A percentile compares a stretch with the other conserved stretches of the same genome.
Evolutionary conservation across 1,140 invertebrate genomes (phyloP).

Genomic region (Calliphora vicina): DNA sequence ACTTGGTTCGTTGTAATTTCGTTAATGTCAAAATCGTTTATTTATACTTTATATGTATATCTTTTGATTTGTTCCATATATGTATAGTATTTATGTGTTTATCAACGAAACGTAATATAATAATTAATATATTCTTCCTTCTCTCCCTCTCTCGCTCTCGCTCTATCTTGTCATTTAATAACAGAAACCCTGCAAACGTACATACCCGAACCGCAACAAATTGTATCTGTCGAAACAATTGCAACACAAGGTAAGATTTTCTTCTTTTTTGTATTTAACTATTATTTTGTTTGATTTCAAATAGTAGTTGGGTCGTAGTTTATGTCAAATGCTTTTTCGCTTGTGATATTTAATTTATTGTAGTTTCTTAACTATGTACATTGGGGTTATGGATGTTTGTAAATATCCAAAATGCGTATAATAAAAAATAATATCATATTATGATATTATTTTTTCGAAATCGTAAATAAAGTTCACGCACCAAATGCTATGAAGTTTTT

Average conservation of each 20-base stretch:
- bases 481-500: too few relatives aligned
- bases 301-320: not conserved
- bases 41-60: not conserved
- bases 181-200: conserved; percentile 13
- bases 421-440: too few relatives aligned
- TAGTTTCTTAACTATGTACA: not conserved
- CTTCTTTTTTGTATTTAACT: not conserved
- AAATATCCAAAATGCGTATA: too few relatives aligned
- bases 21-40: not conserved
- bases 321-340: not conserved
- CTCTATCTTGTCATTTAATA: not conserved
- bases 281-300: not conserved
- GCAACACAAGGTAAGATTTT: conserved; percentile 25
- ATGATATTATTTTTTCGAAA: too few relatives aligned
- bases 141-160: not conserved
- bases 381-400: too few relatives aligned
- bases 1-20: not conserved
- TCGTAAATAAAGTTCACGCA: too few relatives aligned
- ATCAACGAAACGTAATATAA: not conserved
- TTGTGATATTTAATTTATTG: not conserved
- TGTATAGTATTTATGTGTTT: not conserved
- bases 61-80: not conserved
- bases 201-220: not conserved
- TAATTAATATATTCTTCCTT: not conserved
- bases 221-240: not conserved